phyloP scores from a whole-genome alignment of 2,113 vertebrate species.

The Nannospalax galili region DNA sequence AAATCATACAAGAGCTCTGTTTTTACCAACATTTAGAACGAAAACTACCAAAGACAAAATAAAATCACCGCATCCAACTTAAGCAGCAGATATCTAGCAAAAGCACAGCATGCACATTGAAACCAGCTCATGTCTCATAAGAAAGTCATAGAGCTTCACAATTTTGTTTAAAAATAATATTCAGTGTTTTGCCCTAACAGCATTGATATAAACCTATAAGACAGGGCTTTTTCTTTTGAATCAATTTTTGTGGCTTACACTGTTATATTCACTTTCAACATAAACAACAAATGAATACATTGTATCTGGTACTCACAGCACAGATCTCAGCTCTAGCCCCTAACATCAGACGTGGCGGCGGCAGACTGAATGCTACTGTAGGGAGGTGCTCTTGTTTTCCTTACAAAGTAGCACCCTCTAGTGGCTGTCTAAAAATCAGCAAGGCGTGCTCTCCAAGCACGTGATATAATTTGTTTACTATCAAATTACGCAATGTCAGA shows the following conservation, averaged over 20 bases:
- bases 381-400: constrained; percentile 72
- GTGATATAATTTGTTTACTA: constrained; percentile 81
- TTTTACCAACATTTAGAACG: constrained; percentile 31
- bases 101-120: constrained; percentile 13
- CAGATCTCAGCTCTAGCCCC: constrained; percentile 64
- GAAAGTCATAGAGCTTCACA: constrained; percentile 68
- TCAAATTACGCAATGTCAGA: constrained; percentile 60
- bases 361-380: constrained; percentile 70
- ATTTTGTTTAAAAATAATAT: constrained; percentile 66
- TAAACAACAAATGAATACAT: constrained; percentile 74
- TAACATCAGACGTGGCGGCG: constrained; percentile 63
- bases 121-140: constrained; percentile 41
- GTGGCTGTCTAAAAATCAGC: constrained; percentile 57
- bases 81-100: constrained; percentile 24
- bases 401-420: constrained; percentile 78
- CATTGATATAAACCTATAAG: constrained; percentile 19
- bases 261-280: constrained; percentile 66
- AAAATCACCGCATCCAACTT: constrained; percentile 56
- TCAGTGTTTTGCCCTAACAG: constrained; percentile 57
- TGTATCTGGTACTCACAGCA: constrained; percentile 70
- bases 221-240: constrained; percentile 43
- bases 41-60: constrained; percentile 35
- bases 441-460: not conserved
- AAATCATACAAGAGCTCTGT: constrained; percentile 41
- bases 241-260: constrained; percentile 69